Evolutionary conservation across 2,888 invertebrate species (phyloP).

Genomic region (Leptarthrus brevirostris): DNA sequence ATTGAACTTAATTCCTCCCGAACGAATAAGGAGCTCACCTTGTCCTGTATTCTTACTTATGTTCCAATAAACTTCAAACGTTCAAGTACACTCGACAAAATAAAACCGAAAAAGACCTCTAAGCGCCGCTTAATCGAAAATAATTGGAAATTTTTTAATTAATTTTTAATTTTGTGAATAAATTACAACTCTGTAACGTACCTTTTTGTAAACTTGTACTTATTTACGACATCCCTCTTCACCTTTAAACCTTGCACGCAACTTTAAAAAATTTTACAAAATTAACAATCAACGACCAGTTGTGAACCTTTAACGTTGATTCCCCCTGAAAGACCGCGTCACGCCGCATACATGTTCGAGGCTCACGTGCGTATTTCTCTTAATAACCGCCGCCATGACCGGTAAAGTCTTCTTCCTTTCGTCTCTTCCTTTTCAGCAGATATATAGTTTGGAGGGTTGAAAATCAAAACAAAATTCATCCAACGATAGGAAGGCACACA

Average conservation of each 20-base stretch:
- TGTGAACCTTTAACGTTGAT: neutral
- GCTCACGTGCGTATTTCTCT: slow-evolving; percentile 15
- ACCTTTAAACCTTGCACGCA: slow-evolving; percentile 31
- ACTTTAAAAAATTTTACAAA: neutral
- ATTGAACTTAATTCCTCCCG: too few relatives aligned
- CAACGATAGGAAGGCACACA: neutral
- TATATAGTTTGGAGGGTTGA: too few relatives aligned
- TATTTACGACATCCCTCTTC: slow-evolving; percentile 33
- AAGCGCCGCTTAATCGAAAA: too few relatives aligned
- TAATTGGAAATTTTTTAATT: neutral
- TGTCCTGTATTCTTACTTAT: too few relatives aligned
- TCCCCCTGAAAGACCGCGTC: neutral
- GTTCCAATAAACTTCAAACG: too few relatives aligned
- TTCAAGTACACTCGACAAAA: too few relatives aligned
- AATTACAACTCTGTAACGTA: neutral
- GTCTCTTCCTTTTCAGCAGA: slow-evolving; percentile 3
- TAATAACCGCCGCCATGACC: slow-evolving; percentile 9
- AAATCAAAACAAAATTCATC: slow-evolving; percentile 6
- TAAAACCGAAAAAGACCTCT: too few relatives aligned
- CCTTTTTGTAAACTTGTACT: neutral
- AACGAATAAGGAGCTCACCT: too few relatives aligned
- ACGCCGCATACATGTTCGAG: neutral
- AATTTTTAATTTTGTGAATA: slow-evolving; percentile 27
- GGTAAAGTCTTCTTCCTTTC: neutral
- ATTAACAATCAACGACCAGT: slow-evolving; percentile 32